Conservation (phyloP, 2,888 invertebrate genomes). For the Tryphoninae sp. region DNA sequence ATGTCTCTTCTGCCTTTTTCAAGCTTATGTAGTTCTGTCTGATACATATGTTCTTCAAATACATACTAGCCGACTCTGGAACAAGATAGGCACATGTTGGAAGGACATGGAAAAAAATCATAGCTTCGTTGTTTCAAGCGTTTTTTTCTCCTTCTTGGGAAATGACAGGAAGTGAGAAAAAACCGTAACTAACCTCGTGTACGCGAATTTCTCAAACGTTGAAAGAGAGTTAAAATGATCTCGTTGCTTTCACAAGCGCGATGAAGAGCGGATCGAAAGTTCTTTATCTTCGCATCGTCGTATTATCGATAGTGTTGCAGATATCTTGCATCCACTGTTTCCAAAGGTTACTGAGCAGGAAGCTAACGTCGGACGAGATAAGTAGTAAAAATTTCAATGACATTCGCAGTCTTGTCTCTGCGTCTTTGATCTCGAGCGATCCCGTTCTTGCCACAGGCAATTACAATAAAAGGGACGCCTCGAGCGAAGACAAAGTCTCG, state of each 20-base stretch:
- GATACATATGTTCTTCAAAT: too few species aligned
- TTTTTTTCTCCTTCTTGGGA: constrained; percentile 13
- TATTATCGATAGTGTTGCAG: constrained; percentile 60
- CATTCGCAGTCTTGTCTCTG: constrained; percentile 44
- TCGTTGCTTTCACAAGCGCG: constrained; percentile 18
- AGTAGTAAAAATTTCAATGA: constrained; percentile 55
- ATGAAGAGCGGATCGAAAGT: constrained; percentile 52
- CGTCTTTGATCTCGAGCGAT: constrained; percentile 41
- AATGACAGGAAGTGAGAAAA: constrained; percentile 49
- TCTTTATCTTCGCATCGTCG: constrained; percentile 49
- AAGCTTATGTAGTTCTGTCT: too few species aligned
- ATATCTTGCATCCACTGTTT: constrained; percentile 31
- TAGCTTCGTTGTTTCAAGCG: constrained; percentile 51
- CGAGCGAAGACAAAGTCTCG: constrained; percentile 26
- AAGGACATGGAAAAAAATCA: constrained; percentile 5
- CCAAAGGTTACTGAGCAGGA: constrained; percentile 68
- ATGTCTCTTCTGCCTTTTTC: background rate
- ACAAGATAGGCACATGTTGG: background rate
- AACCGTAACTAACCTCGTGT: constrained; percentile 25
- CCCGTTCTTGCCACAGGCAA: constrained; percentile 3
- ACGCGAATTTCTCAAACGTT: constrained; percentile 2
- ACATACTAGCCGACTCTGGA: too few species aligned
- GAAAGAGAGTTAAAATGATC: constrained; percentile 35
- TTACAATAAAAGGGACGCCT: constrained; percentile 42
- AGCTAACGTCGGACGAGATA: constrained; percentile 54